Base-by-base conservation (phyloP, 2,113 vertebrate genomes). In the Grammomys dolichurus region DNA sequence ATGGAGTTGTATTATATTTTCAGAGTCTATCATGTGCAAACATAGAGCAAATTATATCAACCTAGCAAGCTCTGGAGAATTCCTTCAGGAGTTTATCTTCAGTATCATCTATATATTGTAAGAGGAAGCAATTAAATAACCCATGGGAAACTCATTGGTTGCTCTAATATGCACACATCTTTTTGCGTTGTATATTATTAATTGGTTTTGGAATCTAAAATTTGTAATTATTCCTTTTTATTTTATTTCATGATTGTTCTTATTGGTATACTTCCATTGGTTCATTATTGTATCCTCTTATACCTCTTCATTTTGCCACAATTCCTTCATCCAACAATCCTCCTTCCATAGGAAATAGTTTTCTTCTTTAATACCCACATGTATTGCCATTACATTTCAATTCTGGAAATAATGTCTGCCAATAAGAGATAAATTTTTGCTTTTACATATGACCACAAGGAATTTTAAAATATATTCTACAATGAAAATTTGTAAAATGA, bases 121-220 rank as follows among this genome's bases (percentile, higher is more conserved):
- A 24, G 19, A 65, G 28, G 7, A 77, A 24, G 4, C 51, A 93
- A 91, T 93, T 95, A 94, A 70, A 56, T 3, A 16, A 43, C 11
- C 56, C n/a, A 1, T 43, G 72, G 78, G 87, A 46, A 91, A 51
- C 16, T 19, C 60, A 14, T 26, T 69, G 13, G 5, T 33, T 69
- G 4, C 28, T 67, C 11, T 33, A 69, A 33, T 33, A 33, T 33
- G 9, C 20, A 28, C 7, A 33, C 0, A 40, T 36, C 0, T 28
- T 36, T 51, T 67, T 81, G 4, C 3, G 10, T 36, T 51, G 28
- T 65, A 36, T 31, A 2, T 46, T 67, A 6, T 40, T 40, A 26
- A 60, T 26, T 82, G 10, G 20, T 43, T 65, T 46, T 85, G 1
- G 6, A 43, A 63, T 46, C 26, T 85, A 20, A 43, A 43, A 46